These are phyloP conservation scores for Syrrhaptes paradoxus DNA, from an alignment of 2,113 vertebrate species.

Conservation along the genomic window DNA sequence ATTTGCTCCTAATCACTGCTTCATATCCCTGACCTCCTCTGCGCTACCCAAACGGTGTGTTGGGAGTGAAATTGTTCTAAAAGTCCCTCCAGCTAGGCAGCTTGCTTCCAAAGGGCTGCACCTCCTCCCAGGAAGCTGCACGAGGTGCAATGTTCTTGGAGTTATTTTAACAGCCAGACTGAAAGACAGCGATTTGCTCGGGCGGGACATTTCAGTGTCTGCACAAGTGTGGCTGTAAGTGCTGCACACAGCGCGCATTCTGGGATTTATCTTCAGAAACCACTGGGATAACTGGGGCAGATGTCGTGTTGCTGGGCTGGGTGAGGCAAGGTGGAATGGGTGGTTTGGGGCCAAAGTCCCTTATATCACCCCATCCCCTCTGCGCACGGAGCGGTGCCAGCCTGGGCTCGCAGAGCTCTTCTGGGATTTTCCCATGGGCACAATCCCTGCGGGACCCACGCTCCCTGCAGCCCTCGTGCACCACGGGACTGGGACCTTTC, in stretches of 20 bases:
- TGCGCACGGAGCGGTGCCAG: rapidly evolving
- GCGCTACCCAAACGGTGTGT: not conserved
- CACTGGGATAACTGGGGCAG: not conserved
- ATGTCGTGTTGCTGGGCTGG: not conserved
- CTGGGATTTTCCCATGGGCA: not conserved
- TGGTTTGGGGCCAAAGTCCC: not conserved
- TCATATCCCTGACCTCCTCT: not conserved
- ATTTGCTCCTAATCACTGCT: not conserved
- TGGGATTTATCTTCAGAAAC: not conserved
- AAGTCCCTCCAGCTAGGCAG: not conserved
- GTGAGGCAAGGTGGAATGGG: not conserved
- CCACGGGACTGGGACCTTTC: not conserved
- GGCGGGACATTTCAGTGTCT: not conserved
- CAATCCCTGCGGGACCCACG: not conserved
- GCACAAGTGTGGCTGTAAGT: not conserved
- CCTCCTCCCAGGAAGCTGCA: not conserved
- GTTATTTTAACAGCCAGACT: not conserved
- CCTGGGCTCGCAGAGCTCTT: not conserved
- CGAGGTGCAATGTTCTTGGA: not conserved
- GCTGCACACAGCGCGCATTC: rapidly evolving
- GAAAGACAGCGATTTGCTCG: not conserved
- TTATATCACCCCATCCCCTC: not conserved
- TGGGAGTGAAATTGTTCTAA: not conserved
- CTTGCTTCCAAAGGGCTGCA: not conserved
- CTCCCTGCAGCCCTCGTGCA: rapidly evolving